phyloP scores from a whole-genome alignment of 2,113 vertebrate species.

The Anarrhichthys ocellatus region DNA sequence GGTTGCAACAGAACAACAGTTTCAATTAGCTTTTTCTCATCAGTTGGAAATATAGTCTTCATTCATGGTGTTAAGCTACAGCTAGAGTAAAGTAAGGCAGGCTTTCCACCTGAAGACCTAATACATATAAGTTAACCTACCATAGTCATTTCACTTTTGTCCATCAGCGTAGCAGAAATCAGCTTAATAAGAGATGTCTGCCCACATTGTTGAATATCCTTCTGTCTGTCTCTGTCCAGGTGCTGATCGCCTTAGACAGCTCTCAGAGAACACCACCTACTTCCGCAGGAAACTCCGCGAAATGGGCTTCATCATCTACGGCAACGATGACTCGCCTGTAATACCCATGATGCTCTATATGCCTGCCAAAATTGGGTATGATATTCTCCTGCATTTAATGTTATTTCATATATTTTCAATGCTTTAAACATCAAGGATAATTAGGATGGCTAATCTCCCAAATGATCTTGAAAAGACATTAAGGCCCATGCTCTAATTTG shows the following conservation, averaged over 20 bases:
- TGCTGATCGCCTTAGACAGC: constrained; percentile 88
- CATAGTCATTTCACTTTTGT: neutral
- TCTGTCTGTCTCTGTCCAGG: constrained; percentile 77
- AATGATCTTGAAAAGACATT: constrained; percentile 15
- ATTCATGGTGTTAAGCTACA: neutral
- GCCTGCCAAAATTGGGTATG: constrained; percentile 96
- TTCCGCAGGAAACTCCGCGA: constrained; percentile 92
- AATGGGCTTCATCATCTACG: constrained; percentile 97
- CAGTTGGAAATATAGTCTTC: too few species aligned
- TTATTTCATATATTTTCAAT: neutral
- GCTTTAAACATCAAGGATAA: neutral
- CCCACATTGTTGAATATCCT: neutral
- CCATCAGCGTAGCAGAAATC: neutral
- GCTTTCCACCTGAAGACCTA: neutral
- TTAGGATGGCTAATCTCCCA: neutral
- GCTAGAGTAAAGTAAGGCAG: neutral
- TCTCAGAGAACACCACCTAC: constrained; percentile 93
- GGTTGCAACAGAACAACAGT: neutral
- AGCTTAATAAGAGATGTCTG: neutral
- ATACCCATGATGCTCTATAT: constrained; percentile 98
- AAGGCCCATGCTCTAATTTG: neutral
- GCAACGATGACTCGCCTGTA: constrained; percentile 95
- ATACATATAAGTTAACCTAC: neutral
- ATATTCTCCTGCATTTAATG: neutral
- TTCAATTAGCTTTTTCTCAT: neutral